Evolutionary conservation across 2,113 vertebrate genomes (phyloP), one percentile per base, ranked within the genome.

Genomic region (Eolophus roseicapilla): DNA sequence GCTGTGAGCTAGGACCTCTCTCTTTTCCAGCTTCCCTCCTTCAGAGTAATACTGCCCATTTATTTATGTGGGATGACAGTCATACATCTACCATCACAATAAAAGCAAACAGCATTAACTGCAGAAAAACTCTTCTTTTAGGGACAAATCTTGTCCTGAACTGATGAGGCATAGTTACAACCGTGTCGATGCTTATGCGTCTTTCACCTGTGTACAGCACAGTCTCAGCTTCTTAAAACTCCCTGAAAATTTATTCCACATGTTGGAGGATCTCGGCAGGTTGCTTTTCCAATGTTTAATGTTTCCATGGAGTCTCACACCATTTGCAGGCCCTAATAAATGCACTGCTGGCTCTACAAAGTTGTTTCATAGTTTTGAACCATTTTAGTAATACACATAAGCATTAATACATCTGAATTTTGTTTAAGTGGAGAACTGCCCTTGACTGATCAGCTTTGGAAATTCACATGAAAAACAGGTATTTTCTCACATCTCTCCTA

Each of bases 401-500:
- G 14, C 59, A 9, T 37, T 37, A 21, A 52, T 7, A 8, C 31
- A 77, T 20, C 41, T 49, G 53, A 91, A 33, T 70, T 82, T 71
- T 37, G 29, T 43, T 17, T 19, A 85, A 43, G 55, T 55, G 17
- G 29, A 76, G 62, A 86, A 50, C 13, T 44, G 41, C 18, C 59
- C 68, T 33, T 53, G 53, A 70, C 59, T 25, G 50, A 49, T n/a
- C n/a, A 25, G 23, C 49, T 80, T 81, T 53, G 59, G 39, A 62
- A 87, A 87, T 13, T 17, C 52, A 86, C 0, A 0, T 27, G 41
- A 44, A 59, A 91, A 75, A 3, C 1, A 0, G 2, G 4, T 6
- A 28, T 83, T 49, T 62, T 18, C 52, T 62, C n/a, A 3, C 25
- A 19, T 25, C 28, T 59, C n/a, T 64, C 29, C 44, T 17, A 50